Percentiles rank a stretch among this genome's conserved stretches.
Conservation (phyloP, 2,888 invertebrate species). For the Linyphia triangularis region DNA sequence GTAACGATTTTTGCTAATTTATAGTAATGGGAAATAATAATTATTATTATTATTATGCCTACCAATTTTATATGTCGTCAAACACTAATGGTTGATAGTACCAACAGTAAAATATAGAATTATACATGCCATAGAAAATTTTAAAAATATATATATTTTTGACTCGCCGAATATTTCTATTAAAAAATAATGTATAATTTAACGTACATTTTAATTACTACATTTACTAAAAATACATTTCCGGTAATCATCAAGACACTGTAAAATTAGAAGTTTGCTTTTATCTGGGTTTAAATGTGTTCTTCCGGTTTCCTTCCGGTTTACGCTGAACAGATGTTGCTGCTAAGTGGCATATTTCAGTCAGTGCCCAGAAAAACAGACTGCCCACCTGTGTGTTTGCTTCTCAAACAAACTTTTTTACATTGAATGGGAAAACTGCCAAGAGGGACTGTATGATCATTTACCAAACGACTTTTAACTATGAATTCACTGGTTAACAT, state of each 20-base stretch:
- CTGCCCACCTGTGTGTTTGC: conserved; percentile 46
- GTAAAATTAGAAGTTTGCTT: neutral
- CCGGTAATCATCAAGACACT: neutral
- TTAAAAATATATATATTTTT: neutral
- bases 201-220: neutral
- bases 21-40: too few relatives aligned
- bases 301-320: conserved; percentile 39
- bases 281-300: conserved; percentile 10
- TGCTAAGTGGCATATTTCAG: neutral
- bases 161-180: neutral
- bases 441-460: neutral
- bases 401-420: conserved; percentile 15
- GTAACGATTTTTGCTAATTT: too few relatives aligned
- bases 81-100: too few relatives aligned
- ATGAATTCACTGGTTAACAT: too few relatives aligned
- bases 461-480: too few relatives aligned
- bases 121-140: too few relatives aligned
- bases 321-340: conserved; percentile 20
- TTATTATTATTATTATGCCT: too few relatives aligned
- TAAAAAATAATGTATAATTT: neutral
- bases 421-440: conserved; percentile 14
- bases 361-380: neutral
- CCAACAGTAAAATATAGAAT: too few relatives aligned
- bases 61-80: too few relatives aligned
- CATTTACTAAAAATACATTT: neutral